These are phyloP conservation scores for Thalpophila matura DNA, from an alignment of 2,888 invertebrate species.

Conservation along the genomic window DNA sequence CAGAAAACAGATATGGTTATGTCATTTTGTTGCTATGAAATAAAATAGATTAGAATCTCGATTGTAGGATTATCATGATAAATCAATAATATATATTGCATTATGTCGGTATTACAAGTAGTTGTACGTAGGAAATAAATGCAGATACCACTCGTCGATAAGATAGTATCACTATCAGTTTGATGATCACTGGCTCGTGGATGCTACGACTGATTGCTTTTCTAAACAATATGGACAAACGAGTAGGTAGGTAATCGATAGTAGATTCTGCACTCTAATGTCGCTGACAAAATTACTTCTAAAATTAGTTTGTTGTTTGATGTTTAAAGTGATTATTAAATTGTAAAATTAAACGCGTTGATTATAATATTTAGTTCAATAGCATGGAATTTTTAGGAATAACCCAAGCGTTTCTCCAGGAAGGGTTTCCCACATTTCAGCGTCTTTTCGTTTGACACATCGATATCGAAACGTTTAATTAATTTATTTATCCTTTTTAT, in stretches of 20 bases:
- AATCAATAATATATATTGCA: slow-evolving; percentile 47
- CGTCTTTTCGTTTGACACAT: too few species aligned
- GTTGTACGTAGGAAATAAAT: slow-evolving; percentile 44
- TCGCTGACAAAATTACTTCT: background rate
- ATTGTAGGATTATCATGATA: slow-evolving; percentile 39
- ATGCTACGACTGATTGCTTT: slow-evolving; percentile 56
- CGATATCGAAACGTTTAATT: too few species aligned
- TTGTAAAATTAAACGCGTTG: too few species aligned
- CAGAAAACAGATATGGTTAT: too few species aligned
- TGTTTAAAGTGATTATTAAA: background rate
- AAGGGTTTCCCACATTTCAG: too few species aligned
- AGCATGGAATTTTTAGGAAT: too few species aligned
- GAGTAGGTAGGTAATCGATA: slow-evolving; percentile 33
- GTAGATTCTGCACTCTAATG: background rate
- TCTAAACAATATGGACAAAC: slow-evolving; percentile 45
- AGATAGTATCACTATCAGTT: slow-evolving; percentile 47
- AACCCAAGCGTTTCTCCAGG: too few species aligned
- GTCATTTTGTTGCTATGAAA: background rate
- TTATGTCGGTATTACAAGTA: slow-evolving; percentile 44
- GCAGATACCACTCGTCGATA: slow-evolving; percentile 48
- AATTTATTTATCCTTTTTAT: too few species aligned
- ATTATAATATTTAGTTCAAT: too few species aligned
- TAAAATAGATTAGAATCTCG: slow-evolving; percentile 32
- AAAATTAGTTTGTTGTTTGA: too few species aligned
- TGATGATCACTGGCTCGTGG: slow-evolving; percentile 52